Evolutionary conservation across 2,797 vertebrate species (phyloP), one percentile per base, ranked within the genome.

Genomic region (Tauraco hartlaubi): DNA sequence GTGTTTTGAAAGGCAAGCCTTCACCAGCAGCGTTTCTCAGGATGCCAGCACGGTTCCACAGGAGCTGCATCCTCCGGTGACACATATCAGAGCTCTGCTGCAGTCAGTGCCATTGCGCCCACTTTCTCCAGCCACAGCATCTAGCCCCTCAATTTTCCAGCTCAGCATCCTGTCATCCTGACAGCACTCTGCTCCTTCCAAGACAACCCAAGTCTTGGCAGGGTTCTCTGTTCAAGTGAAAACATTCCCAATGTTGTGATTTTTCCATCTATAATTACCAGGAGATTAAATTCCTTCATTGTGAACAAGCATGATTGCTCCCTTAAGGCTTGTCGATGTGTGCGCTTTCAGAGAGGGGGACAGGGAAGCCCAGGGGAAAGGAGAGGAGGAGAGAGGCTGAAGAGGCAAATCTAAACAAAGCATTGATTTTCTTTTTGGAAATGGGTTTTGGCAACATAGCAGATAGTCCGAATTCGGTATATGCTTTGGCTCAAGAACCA

Each of bases 61-160:
- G 41, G 61, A 6, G 9, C 35, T 48, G 5, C 43, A 51, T 33
- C 49, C 63, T 86, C 39, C 44, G 49, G 39, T 48, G 79, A 58
- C 74, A 49, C 20, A 75, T 54, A 48, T 7, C 64, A 56, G 59
- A 77, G 81, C 64, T 80, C 64, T 77, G 55, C 61, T 56, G 17
- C 15, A 63, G 33, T 17, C 58, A 4, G 31, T 21, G 74, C 14
- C 48, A 56, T 8, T 19, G 44, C 49, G 90, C 3, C 46, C 39
- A 1, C 33, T n/a, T 63, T 37, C 35, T 55, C 35, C 72, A 71
- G 4, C 15, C 62, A 35, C 39, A 49, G 39, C n/a, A 71, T 66
- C 25, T n/a, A 35, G 17, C 6, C 20, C 39, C 25, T 0, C 0
- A 5, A 20, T 51, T 28, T 79, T 58, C 22, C 52, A 3, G 44